Evolutionary conservation across 2,888 invertebrate genomes (phyloP).

Genomic region (Lasioglossum villosulum): DNA sequence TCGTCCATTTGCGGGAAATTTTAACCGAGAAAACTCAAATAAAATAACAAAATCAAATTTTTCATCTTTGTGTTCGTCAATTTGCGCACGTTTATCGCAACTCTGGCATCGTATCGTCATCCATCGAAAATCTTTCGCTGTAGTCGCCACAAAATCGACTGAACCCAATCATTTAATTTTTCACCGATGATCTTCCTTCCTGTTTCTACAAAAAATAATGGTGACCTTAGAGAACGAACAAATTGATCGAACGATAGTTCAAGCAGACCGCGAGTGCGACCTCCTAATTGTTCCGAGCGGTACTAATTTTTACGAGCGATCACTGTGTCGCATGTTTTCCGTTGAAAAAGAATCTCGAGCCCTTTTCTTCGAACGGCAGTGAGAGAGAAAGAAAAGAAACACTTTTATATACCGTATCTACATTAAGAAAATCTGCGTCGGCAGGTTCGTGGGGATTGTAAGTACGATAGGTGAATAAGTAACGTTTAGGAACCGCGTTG

Average conservation of each 20-base stretch:
- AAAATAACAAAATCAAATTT: background rate
- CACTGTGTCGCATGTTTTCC: conserved; percentile 20
- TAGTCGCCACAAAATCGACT: background rate
- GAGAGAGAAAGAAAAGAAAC: conserved; percentile 22
- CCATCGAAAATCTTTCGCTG: background rate
- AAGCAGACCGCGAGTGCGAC: background rate
- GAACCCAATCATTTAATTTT: background rate
- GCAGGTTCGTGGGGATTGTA: conserved; percentile 58
- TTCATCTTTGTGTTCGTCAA: background rate
- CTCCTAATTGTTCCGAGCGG: background rate
- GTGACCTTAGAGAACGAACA: background rate
- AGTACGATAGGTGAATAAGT: conserved; percentile 73
- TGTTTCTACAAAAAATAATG: background rate
- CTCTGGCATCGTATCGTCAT: background rate
- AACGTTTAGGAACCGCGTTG: conserved; percentile 65
- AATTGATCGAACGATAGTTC: background rate
- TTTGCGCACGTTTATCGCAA: background rate
- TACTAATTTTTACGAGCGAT: background rate
- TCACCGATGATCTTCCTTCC: background rate
- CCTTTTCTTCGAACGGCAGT: conserved; percentile 65
- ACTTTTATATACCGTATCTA: conserved; percentile 68
- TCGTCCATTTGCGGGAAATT: background rate
- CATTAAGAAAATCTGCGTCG: conserved; percentile 55
- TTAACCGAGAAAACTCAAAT: background rate
- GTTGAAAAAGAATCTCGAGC: conserved; percentile 50